A percentile compares a stretch with the other conserved stretches of the same genome.
phyloP scores from a whole-genome alignment of 2,888 invertebrate species.

The Dusona sp. region DNA sequence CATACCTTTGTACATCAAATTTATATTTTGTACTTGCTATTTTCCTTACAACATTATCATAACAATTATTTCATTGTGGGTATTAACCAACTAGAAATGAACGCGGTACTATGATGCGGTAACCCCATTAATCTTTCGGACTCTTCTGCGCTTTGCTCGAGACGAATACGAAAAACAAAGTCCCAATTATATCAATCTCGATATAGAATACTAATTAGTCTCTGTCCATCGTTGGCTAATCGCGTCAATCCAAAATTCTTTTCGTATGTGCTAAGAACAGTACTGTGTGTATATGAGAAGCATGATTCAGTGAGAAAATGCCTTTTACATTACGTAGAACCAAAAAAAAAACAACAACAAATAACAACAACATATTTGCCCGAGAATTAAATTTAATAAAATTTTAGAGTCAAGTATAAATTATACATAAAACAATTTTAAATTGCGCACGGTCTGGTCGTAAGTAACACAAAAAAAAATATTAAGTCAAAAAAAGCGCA shows the following conservation, averaged over 20 bases:
- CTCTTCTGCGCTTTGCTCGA: neutral
- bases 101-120: neutral
- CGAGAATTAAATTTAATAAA: constrained; percentile 58
- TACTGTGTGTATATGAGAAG: constrained; percentile 64
- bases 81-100: neutral
- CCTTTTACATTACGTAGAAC: constrained; percentile 46
- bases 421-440: constrained; percentile 53
- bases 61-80: neutral
- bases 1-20: neutral
- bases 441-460: constrained; percentile 81
- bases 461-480: constrained; percentile 78
- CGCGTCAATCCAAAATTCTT: constrained; percentile 29
- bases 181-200: constrained; percentile 80
- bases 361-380: constrained; percentile 17
- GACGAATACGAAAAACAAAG: constrained; percentile 68
- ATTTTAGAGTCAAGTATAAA: constrained; percentile 59
- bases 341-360: neutral
- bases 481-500: constrained; percentile 63
- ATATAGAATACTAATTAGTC: constrained; percentile 81
- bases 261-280: constrained; percentile 34
- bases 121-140: neutral
- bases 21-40: neutral
- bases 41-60: neutral
- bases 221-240: constrained; percentile 49
- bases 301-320: constrained; percentile 71